Conservation (phyloP, 2,888 invertebrate species). For the Onchidella celtica region DNA sequence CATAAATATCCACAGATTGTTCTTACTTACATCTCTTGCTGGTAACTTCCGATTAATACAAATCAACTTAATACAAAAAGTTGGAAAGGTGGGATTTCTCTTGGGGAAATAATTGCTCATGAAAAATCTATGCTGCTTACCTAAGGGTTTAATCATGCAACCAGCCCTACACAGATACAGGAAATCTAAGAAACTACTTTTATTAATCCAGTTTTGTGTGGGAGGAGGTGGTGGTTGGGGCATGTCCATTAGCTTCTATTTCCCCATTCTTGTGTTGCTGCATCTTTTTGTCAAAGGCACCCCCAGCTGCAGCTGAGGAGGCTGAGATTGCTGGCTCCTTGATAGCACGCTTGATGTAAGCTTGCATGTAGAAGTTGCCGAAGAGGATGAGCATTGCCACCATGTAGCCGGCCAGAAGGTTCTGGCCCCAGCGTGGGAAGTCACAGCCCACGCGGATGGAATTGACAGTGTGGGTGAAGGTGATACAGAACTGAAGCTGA, state of each 20-base stretch:
- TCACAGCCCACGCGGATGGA: conserved; percentile 90
- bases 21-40: too few relatives aligned
- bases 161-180: too few relatives aligned
- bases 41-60: too few relatives aligned
- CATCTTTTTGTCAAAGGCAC: conserved; percentile 33
- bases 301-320: conserved; percentile 4
- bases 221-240: neutral
- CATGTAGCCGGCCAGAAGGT: conserved; percentile 87
- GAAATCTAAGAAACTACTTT: too few relatives aligned
- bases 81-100: too few relatives aligned
- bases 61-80: too few relatives aligned
- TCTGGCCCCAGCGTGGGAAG: conserved; percentile 84
- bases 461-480: conserved; percentile 91
- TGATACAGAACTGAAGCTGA: conserved; percentile 91
- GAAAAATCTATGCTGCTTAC: too few relatives aligned
- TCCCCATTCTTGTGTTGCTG: conserved; percentile 14
- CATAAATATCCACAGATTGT: too few relatives aligned
- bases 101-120: too few relatives aligned
- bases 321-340: conserved; percentile 27
- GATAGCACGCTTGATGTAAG: conserved; percentile 62
- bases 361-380: conserved; percentile 90
- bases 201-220: conserved; percentile 34
- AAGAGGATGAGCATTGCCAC: conserved; percentile 97
- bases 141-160: too few relatives aligned
- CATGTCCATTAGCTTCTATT: conserved; percentile 29